Percentiles rank a stretch among this genome's conserved stretches.
Evolutionary conservation across 2,888 invertebrate genomes (phyloP).

Genomic region (Mesopsocus fuscifrons): DNA sequence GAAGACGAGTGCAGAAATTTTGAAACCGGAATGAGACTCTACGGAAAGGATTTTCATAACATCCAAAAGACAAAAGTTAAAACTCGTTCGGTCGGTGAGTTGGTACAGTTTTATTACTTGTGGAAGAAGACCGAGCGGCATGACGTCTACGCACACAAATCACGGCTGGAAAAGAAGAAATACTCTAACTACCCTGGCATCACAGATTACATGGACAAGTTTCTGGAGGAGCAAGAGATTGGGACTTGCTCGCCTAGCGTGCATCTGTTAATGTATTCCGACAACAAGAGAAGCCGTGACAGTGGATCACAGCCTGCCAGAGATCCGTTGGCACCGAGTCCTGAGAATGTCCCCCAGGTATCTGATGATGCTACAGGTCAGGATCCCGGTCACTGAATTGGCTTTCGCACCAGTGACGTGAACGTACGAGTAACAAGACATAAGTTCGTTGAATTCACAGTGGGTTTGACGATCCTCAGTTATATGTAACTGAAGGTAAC

Average conservation of each 20-base stretch:
- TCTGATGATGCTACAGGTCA: background rate
- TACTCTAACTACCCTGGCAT: conserved; percentile 81
- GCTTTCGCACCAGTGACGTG: no score
- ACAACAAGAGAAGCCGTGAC: no score
- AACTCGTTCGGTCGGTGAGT: conserved; percentile 85
- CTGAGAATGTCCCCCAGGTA: no score
- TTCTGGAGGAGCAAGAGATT: conserved; percentile 66
- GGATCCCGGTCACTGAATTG: background rate
- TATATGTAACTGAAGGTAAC: no score
- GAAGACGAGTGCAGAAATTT: conserved; percentile 95
- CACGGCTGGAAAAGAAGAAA: conserved; percentile 78
- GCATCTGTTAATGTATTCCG: conserved; percentile 28
- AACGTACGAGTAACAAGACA: no score
- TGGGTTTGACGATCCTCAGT: no score
- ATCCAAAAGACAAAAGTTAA: conserved; percentile 86
- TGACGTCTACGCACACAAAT: conserved; percentile 73
- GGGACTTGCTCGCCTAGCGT: conserved; percentile 52
- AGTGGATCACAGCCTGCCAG: no score
- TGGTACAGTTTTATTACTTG: conserved; percentile 88
- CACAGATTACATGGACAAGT: conserved; percentile 87
- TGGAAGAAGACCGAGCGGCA: conserved; percentile 99
- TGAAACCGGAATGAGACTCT: conserved; percentile 81
- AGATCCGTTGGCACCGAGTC: no score
- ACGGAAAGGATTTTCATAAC: conserved; percentile 90
- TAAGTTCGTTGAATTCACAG: no score